These are phyloP conservation scores for Ptilonorhynchus violaceus DNA, from an alignment of 2,113 vertebrate genomes.

Conservation along the genomic window DNA sequence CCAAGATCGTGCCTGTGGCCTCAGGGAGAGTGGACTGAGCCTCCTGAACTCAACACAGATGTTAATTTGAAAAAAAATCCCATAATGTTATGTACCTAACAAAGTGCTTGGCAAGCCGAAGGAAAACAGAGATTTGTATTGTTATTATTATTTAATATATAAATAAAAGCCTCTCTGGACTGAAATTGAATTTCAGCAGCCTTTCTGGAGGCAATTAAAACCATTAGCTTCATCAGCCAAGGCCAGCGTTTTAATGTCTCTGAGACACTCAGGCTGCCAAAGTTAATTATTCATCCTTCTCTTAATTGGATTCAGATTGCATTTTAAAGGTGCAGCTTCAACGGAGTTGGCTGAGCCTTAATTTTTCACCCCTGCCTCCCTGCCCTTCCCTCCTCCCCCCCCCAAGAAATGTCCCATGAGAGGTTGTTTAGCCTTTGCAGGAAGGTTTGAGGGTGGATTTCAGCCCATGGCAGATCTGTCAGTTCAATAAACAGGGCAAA, in stretches of 20 bases:
- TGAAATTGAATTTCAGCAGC: slow-evolving; percentile 52
- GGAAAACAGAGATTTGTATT: slow-evolving; percentile 41
- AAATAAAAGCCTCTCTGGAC: slow-evolving; percentile 37
- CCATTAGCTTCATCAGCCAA: slow-evolving; percentile 53
- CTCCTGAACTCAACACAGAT: neutral
- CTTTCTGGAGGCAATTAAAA: slow-evolving; percentile 66
- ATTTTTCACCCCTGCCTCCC: neutral
- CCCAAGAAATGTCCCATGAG: neutral
- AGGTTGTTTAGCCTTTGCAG: neutral
- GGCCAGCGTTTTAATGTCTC: slow-evolving; percentile 36
- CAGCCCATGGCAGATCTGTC: neutral
- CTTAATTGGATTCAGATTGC: slow-evolving; percentile 54
- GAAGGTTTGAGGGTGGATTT: neutral
- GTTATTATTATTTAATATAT: slow-evolving; percentile 45
- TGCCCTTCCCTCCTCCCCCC: neutral
- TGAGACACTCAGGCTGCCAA: slow-evolving; percentile 49
- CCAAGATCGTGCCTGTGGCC: neutral
- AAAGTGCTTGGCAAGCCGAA: slow-evolving; percentile 28
- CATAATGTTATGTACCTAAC: neutral
- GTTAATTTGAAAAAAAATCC: neutral
- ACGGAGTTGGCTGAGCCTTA: neutral
- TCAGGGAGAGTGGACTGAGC: neutral
- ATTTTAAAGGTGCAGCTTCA: slow-evolving; percentile 45
- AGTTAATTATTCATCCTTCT: slow-evolving; percentile 59
- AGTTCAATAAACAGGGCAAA: neutral